A percentile compares a stretch with the other conserved stretches of the same genome.
phyloP scores from a whole-genome alignment of 2,888 invertebrate species.

The Caenorhabditis wallacei region DNA sequence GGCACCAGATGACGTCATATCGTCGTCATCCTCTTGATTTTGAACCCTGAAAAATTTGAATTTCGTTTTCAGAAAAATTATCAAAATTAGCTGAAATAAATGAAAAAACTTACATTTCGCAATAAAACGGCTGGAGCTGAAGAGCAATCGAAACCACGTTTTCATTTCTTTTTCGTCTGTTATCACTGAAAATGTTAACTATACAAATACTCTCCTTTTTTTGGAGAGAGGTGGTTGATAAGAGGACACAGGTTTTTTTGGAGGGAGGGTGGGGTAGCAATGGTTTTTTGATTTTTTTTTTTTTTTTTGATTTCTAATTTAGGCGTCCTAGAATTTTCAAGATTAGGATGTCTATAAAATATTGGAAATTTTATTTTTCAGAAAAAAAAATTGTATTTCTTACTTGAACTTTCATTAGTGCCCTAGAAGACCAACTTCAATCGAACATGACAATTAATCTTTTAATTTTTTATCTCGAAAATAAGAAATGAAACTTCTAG shows the following conservation, averaged over 20 bases:
- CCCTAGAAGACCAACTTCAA: too few relatives aligned
- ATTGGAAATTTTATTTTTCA: too few relatives aligned
- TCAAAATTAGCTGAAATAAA: neutral
- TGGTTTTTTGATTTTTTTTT: slow-evolving; percentile 9
- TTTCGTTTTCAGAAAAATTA: neutral
- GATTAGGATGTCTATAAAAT: too few relatives aligned
- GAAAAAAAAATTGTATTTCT: too few relatives aligned
- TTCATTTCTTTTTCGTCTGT: slow-evolving; percentile 5
- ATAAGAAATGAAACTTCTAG: too few relatives aligned
- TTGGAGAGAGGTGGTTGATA: neutral
- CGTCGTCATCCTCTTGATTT: slow-evolving; percentile 12
- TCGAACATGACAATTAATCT: too few relatives aligned
- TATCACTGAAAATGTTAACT: neutral
- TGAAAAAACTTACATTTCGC: neutral
- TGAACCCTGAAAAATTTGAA: slow-evolving; percentile 1
- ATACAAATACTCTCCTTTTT: neutral
- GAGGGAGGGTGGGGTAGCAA: neutral
- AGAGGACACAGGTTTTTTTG: neutral
- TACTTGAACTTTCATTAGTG: too few relatives aligned
- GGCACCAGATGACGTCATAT: slow-evolving; percentile 24
- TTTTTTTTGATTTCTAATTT: too few relatives aligned
- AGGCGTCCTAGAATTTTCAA: too few relatives aligned
- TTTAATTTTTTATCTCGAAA: too few relatives aligned
- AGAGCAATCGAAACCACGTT: neutral
- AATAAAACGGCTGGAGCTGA: neutral